Evolutionary conservation across 2,888 invertebrate genomes (phyloP).

Genomic region (Saturnia japonica): DNA sequence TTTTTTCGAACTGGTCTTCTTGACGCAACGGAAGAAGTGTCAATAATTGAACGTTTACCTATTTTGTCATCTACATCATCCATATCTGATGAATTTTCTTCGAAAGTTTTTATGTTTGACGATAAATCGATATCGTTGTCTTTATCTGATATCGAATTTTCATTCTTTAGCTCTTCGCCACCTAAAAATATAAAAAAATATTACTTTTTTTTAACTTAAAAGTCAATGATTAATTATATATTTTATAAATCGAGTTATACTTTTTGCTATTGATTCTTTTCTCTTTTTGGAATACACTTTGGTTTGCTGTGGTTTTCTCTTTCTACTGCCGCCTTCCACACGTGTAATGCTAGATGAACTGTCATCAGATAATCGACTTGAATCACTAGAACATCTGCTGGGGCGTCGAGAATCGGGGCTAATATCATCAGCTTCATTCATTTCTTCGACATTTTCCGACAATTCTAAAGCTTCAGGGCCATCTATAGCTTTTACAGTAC

Average conservation of each 20-base stretch:
- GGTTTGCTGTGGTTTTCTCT: slow-evolving; percentile 57
- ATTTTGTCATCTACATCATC: slow-evolving; percentile 66
- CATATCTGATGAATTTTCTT: slow-evolving; percentile 76
- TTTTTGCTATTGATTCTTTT: slow-evolving; percentile 47
- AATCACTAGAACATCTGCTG: slow-evolving; percentile 74
- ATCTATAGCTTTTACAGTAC: slow-evolving; percentile 73
- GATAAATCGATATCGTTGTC: slow-evolving; percentile 50
- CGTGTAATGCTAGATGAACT: slow-evolving; percentile 67
- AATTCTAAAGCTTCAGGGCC: slow-evolving; percentile 66
- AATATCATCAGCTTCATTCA: slow-evolving; percentile 49
- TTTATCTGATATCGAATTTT: slow-evolving; percentile 43
- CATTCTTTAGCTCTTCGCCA: slow-evolving; percentile 47
- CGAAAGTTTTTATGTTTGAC: slow-evolving; percentile 59
- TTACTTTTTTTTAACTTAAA: neutral
- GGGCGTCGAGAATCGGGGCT: slow-evolving; percentile 66
- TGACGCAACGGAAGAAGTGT: slow-evolving; percentile 51
- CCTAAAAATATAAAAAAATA: slow-evolving; percentile 47
- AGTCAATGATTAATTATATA: neutral
- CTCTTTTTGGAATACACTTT: slow-evolving; percentile 53
- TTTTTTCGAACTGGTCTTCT: slow-evolving; percentile 85
- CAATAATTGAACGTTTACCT: slow-evolving; percentile 42
- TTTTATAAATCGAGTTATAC: slow-evolving; percentile 38
- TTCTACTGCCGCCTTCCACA: slow-evolving; percentile 55
- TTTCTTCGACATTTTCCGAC: slow-evolving; percentile 50
- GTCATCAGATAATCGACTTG: slow-evolving; percentile 72